Evolutionary conservation across 2,797 vertebrate species (phyloP).

Genomic region (Sebastes paucispinis): DNA sequence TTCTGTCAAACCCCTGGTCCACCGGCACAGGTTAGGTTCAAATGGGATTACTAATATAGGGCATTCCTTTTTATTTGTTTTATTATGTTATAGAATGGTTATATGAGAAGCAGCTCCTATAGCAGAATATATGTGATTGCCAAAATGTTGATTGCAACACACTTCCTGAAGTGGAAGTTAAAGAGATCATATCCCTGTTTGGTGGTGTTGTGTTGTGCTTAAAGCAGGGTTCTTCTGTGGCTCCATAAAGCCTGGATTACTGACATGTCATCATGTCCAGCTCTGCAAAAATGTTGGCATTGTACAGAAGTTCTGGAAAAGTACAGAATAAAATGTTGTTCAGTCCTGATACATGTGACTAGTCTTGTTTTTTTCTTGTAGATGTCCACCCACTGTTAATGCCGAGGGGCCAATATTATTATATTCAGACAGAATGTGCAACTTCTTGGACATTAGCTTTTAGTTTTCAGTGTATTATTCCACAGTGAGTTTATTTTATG

Average conservation of each 20-base stretch:
- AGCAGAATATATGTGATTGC: slow-evolving; percentile 40
- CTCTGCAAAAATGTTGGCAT: slow-evolving; percentile 47
- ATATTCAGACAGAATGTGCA: no score
- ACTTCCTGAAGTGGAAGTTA: slow-evolving; percentile 10
- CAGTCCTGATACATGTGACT: slow-evolving; percentile 23
- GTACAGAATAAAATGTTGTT: slow-evolving; percentile 64
- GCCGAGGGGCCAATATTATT: no score
- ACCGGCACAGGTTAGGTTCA: neutral
- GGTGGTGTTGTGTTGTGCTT: slow-evolving; percentile 50
- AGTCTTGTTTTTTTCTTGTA: neutral
- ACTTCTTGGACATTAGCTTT: neutral
- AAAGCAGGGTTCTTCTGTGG: slow-evolving; percentile 39
- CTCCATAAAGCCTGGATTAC: slow-evolving; percentile 20
- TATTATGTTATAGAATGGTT: slow-evolving; percentile 33
- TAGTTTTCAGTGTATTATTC: neutral
- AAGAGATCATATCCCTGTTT: slow-evolving; percentile 36
- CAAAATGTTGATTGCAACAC: slow-evolving; percentile 40
- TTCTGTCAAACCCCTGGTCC: neutral
- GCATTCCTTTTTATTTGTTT: slow-evolving; percentile 43
- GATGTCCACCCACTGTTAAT: neutral
- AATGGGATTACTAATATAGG: slow-evolving; percentile 25
- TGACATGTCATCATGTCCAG: neutral
- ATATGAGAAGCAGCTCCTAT: slow-evolving; percentile 19
- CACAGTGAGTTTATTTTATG: neutral
- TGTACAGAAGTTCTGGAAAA: slow-evolving; percentile 54